Percentiles rank a stretch among this genome's conserved stretches.
Evolutionary conservation across 2,888 invertebrate genomes (phyloP).

Genomic region (Himalopsyche kuldschensis): DNA sequence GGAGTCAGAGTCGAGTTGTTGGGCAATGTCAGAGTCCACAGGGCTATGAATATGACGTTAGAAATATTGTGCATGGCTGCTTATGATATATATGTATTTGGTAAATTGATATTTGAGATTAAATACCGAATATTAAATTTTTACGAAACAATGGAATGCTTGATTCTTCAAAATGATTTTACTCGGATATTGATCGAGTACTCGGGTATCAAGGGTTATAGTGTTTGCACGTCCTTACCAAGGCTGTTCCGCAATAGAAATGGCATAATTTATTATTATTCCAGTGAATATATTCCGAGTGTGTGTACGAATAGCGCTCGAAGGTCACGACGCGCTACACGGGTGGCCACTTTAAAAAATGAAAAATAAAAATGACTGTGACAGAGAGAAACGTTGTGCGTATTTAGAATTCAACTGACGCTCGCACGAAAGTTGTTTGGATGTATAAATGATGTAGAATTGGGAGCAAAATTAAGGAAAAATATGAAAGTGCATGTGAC

Average conservation of each 20-base stretch:
- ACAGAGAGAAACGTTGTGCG: neutral
- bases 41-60: too few relatives aligned
- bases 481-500: constrained; percentile 30
- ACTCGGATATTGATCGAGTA: too few relatives aligned
- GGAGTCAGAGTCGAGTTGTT: too few relatives aligned
- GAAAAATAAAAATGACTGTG: neutral
- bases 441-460: constrained; percentile 11
- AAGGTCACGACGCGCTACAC: neutral
- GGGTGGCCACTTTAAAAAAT: neutral
- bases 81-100: too few relatives aligned
- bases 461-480: neutral
- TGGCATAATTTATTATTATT: neutral
- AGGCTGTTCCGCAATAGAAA: neutral
- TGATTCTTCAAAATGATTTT: too few relatives aligned
- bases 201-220: too few relatives aligned
- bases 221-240: too few relatives aligned
- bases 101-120: too few relatives aligned
- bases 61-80: too few relatives aligned
- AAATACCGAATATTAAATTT: too few relatives aligned
- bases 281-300: neutral
- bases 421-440: neutral
- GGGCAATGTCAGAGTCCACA: too few relatives aligned
- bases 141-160: too few relatives aligned
- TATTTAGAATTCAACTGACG: constrained; percentile 11
- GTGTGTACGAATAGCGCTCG: neutral